Base-by-base conservation (phyloP, 2,888 invertebrate species). In the Neria commutata region DNA sequence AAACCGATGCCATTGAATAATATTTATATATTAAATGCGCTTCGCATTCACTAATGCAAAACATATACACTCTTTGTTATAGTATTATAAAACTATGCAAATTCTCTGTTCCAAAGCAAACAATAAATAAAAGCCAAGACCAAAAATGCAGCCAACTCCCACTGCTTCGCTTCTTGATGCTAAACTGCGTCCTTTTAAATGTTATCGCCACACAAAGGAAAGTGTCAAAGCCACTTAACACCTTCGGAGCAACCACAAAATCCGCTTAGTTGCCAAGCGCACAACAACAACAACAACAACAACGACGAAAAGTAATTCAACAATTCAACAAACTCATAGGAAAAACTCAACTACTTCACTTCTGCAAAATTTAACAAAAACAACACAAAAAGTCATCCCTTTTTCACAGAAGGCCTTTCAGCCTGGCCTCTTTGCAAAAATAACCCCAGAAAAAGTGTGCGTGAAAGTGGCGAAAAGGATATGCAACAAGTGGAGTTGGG, bases 301-400 rank as follows among this genome's bases (percentile, higher is more conserved):
- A 61, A 63, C 63, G 67, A 64, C n/a, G 5, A 68, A 63, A 61
- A 58, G 5, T 23, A 42, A 51, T 67, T 73, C 66, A 66, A 46
- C 67, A 67, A 70, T 64, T n/a, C n/a, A n/a, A n/a, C n/a, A n/a
- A n/a, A n/a, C n/a, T n/a, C n/a, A n/a, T n/a, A 67, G 63, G 29
- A 45, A 58, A 52, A 56, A 60, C 34, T 47, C 53, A 52, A 47
- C 16, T 48, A 19, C 10, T 65, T 67, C 70, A 68, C 73, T 74
- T 74, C 72, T 75, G 74, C 74, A 73, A 74, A 74, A 74, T 74
- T 74, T 74, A 75, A 74, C 74, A 74, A 74, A 75, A 74, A 73
- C 74, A 74, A 74, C 56, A 59, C 47, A 51, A 48, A 24, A 34
- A 49, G 11, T 34, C 47, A 16, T 29, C n/a, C 37, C 4, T 37